Evolutionary conservation across 2,888 invertebrate species (phyloP), one percentile per base, ranked within the genome.

Genomic region (Auanema freiburgensis): DNA sequence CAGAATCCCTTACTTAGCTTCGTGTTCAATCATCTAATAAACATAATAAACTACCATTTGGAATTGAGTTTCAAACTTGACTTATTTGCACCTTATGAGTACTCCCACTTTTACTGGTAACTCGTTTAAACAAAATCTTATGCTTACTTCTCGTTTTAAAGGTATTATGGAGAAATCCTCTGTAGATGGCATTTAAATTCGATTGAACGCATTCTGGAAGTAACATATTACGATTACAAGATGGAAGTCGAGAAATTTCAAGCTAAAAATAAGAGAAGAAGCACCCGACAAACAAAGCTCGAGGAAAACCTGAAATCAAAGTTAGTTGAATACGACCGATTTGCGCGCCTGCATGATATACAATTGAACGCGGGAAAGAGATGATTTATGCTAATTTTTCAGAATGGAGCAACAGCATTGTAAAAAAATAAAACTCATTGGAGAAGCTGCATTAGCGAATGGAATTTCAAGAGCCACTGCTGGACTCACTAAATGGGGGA

Each of bases 21-120:
- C 95, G 89, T 95, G 44, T 87, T 97, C 69, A 94, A 95, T 86
- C 93, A 96, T 85, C 92, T 93, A 52, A 88, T 94, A 55, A 87
- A 91, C 51, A 90, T 93, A 41, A 95, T 96, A 93, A 91, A 93
- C 79, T 90, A 93, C 83, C 96, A 93, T 85, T 88, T 95, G 43
- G 88, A 96, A 76, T 91, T 93, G 23, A 96, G 96, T 0, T 91
- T 98, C 79, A 95, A 96, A 84, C 88, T 97, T 59, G 95, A 97
- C 85, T 87, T 98, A 41, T 97, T 96, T 86, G 92, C 93, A 64
- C 90, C 91, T 24, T 95, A 96, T 84, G 97, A 98, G 86, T 96
- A 92, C 85, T 90, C 93, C 79, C 95, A 94, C 84, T 91, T 96
- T 76, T 97, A 91, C 85, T 94, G 93, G 93, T 90, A 46, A 57